Evolutionary conservation across 2,113 vertebrate species (phyloP).

Genomic region (Sturnus vulgaris): DNA sequence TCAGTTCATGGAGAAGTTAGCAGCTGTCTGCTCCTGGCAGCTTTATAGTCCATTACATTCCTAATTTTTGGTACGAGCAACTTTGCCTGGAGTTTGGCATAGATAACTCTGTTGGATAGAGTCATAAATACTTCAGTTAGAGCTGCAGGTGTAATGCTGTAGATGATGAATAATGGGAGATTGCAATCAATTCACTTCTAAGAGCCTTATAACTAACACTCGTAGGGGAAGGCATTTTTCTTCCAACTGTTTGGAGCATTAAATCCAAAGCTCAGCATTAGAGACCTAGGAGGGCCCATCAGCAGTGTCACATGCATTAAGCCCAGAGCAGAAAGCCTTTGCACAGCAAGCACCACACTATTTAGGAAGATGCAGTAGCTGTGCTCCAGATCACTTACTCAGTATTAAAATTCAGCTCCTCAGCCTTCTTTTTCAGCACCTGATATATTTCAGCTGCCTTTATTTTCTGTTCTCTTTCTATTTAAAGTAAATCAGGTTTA

Average conservation of each 20-base stretch:
- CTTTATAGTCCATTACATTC: not conserved
- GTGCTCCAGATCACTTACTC: not conserved
- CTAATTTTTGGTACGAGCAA: not conserved
- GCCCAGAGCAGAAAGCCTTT: not conserved
- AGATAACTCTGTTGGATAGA: not conserved
- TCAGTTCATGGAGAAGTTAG: not conserved
- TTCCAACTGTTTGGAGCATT: constrained; percentile 3
- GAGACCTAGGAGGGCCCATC: constrained; percentile 34
- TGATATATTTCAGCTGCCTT: not conserved
- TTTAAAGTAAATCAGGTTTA: not conserved
- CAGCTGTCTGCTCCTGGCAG: not conserved
- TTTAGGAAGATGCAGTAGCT: not conserved
- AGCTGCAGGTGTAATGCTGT: not conserved
- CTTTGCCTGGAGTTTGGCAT: not conserved
- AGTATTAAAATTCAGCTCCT: constrained; percentile 1
- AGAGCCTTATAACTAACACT: constrained; percentile 14
- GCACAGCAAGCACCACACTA: not conserved
- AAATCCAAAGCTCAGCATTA: not conserved
- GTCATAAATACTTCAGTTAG: not conserved
- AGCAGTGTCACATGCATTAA: not conserved
- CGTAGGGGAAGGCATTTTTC: not conserved
- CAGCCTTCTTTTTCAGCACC: not conserved
- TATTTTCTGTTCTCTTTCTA: constrained; percentile 2
- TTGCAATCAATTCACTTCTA: constrained; percentile 6
- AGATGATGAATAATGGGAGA: not conserved